phyloP scores from a whole-genome alignment of 2,113 vertebrate species.

The Colossoma macropomum region DNA sequence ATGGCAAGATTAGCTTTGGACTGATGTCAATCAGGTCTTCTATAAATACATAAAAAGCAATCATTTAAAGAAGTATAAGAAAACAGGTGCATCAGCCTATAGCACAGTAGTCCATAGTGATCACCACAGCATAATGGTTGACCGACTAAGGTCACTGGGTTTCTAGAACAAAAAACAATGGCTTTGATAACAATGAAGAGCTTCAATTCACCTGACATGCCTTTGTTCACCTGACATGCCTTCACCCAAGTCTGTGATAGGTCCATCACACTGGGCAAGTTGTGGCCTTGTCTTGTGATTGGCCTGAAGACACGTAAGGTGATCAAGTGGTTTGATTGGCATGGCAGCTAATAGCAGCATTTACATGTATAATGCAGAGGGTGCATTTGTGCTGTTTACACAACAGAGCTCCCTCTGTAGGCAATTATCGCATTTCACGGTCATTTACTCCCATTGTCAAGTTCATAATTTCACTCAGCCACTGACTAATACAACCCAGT shows the following conservation, averaged over 20 bases:
- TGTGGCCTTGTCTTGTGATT: not conserved
- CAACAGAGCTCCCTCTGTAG: not conserved
- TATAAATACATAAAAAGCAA: constrained; percentile 2
- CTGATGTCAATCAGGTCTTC: not conserved
- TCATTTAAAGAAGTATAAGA: no score
- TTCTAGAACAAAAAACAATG: constrained; percentile 16
- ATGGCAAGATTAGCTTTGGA: not conserved
- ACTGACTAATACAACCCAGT: not conserved
- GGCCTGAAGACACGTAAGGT: not conserved
- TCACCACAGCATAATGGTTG: no score
- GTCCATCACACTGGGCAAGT: not conserved
- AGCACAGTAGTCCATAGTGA: no score
- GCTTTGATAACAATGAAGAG: not conserved
- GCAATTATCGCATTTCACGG: not conserved
- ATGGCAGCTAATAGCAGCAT: not conserved
- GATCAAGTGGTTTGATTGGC: not conserved
- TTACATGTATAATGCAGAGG: not conserved
- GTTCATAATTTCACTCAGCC: not conserved
- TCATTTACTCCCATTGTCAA: not conserved
- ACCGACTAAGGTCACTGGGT: not conserved
- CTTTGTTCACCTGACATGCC: not conserved
- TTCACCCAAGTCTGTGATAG: not conserved
- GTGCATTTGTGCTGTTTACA: not conserved
- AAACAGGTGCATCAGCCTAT: no score
- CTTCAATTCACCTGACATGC: not conserved